Evolutionary conservation across 92 coral and sea anemone species (phyloP).

Genomic region (Actinernus sp.): DNA sequence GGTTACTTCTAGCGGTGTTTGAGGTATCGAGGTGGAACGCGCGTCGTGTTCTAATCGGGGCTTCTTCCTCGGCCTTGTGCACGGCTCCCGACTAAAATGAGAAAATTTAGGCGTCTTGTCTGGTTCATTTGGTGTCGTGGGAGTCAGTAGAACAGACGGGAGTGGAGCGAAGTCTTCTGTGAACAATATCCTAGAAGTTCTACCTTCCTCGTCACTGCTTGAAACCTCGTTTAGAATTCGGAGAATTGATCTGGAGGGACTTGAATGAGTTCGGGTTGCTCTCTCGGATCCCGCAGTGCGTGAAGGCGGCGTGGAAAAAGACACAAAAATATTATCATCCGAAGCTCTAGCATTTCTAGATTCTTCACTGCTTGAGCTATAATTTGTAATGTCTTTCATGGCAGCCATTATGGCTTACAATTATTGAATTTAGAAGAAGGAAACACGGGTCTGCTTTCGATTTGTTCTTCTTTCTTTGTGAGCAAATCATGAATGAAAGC

Average conservation of each 20-base stretch:
- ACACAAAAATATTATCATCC: conserved; percentile 80
- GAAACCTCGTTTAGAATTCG: conserved; percentile 8
- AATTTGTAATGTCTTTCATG: conserved; percentile 77
- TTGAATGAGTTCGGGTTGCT: neutral
- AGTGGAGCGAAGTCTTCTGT: conserved; percentile 10
- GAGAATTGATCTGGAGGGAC: conserved; percentile 12
- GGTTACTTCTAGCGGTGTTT: conserved; percentile 39
- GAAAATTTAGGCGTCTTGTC: conserved; percentile 9
- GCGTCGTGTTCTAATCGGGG: conserved; percentile 43
- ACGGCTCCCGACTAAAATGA: conserved; percentile 1
- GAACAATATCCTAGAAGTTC: conserved; percentile 7
- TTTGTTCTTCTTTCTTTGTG: conserved; percentile 8
- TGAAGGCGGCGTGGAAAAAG: conserved; percentile 40
- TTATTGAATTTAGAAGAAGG: neutral
- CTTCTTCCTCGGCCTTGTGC: conserved; percentile 45
- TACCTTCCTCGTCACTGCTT: conserved; percentile 5
- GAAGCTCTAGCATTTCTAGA: conserved; percentile 56
- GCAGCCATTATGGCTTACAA: conserved; percentile 50
- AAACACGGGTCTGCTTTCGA: neutral
- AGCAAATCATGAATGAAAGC: conserved; percentile 25
- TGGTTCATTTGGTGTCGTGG: conserved; percentile 55
- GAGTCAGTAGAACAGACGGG: conserved; percentile 72
- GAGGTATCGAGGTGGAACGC: conserved; percentile 7
- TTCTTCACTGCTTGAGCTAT: conserved; percentile 20
- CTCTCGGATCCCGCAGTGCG: conserved; percentile 30